Conservation (phyloP, 1,140 invertebrate genomes). For the Pogonognathellus flavescens region DNA sequence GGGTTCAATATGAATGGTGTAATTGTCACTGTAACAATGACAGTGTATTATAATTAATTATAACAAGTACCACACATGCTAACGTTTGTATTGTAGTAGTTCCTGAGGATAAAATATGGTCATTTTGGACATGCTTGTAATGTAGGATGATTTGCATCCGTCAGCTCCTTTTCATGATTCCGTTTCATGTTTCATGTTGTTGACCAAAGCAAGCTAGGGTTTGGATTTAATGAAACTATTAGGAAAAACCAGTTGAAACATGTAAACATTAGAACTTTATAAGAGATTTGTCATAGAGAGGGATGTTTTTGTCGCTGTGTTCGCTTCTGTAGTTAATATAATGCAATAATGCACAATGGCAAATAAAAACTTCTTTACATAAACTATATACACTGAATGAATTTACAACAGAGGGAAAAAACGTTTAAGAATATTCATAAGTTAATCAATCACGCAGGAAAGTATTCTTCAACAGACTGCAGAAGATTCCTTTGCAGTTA, state of each 20-base stretch:
- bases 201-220: neutral
- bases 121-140: too few species aligned
- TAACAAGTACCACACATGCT: too few species aligned
- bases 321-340: neutral
- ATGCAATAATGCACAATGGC: slow-evolving; percentile 26
- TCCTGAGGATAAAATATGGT: too few species aligned
- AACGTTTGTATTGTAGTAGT: too few species aligned
- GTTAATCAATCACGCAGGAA: slow-evolving; percentile 49
- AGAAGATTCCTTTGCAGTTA: too few species aligned
- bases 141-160: too few species aligned
- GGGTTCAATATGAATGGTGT: too few species aligned
- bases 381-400: slow-evolving; percentile 29
- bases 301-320: slow-evolving; percentile 9
- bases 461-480: neutral
- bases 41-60: too few species aligned
- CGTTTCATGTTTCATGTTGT: slow-evolving; percentile 10
- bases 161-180: neutral
- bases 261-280: neutral
- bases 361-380: slow-evolving; percentile 31
- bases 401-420: slow-evolving; percentile 18
- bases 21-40: too few species aligned
- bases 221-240: too few species aligned
- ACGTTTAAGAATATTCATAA: slow-evolving; percentile 56
- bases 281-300: neutral
- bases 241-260: slow-evolving; percentile 11